Percentiles rank a stretch among this genome's conserved stretches.
phyloP scores from a whole-genome alignment of 2,888 invertebrate genomes.

The Anorthoa munda region DNA sequence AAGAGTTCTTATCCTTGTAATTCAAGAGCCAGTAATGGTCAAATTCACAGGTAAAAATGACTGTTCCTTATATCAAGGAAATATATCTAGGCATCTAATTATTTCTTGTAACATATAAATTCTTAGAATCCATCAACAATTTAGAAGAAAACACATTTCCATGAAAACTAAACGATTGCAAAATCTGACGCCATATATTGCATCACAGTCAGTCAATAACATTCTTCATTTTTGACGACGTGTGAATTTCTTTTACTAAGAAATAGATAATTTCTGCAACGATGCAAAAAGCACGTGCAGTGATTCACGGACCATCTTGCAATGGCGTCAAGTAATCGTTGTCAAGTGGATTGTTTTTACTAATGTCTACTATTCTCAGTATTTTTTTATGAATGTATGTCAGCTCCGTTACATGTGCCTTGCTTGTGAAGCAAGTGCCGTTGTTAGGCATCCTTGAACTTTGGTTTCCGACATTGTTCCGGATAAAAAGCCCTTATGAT shows the following conservation, averaged over 20 bases:
- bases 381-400: slow-evolving; percentile 14
- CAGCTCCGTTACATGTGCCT: background rate
- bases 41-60: background rate
- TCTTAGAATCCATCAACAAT: background rate
- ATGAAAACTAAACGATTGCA: background rate
- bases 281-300: slow-evolving; percentile 29
- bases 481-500: background rate
- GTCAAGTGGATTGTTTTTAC: slow-evolving; percentile 28
- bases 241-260: slow-evolving; percentile 19
- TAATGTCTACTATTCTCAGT: slow-evolving; percentile 14
- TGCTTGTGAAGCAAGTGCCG: background rate
- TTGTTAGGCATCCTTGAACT: slow-evolving; percentile 14
- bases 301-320: slow-evolving; percentile 32
- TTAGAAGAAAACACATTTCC: slow-evolving; percentile 25
- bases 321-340: slow-evolving; percentile 21
- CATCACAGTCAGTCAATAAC: slow-evolving; percentile 17
- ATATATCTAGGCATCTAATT: too few species aligned
- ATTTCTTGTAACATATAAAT: background rate
- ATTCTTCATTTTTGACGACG: slow-evolving; percentile 14
- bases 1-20: background rate
- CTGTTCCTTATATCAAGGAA: too few species aligned
- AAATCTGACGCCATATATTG: slow-evolving; percentile 17
- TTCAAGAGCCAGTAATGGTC: background rate
- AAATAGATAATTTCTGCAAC: slow-evolving; percentile 41
- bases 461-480: background rate